Evolutionary conservation across 2,888 invertebrate genomes (phyloP), one percentile per base, ranked within the genome.

Genomic region (Iphiclides podalirius): DNA sequence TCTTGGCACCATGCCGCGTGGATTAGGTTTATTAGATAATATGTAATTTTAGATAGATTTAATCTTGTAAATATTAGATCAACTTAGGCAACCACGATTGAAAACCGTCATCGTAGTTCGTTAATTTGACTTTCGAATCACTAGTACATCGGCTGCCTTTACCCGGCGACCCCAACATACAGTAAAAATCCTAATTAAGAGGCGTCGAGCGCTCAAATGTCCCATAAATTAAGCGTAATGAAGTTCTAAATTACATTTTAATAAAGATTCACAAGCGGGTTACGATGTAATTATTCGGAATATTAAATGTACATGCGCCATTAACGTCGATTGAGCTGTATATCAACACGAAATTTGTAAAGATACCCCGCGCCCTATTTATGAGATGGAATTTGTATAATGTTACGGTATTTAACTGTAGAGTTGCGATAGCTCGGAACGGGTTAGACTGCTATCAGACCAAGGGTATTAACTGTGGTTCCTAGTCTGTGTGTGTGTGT

Each of bases 241-340:
- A 35, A 35, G 39, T 37, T 36, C 34, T 40, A 45, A 50, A 50
- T 50, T 40, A 45, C 31, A 50, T 45, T 45, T 50, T 45, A 50
- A 45, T 50, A 50, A 50, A 50, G 40, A 50, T 50, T 15, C 35
- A 40, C 12, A 50, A 36, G 20, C 44, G 50, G 7, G 44, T 45
- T 50, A 40, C 40, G 35, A 45, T 17, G 35, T 45, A 44, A 50
- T 50, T 50, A 40, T 17, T 28, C 11, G 26, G 15, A 35, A 45
- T 44, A 50, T 50, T 50, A 45, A 50, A 45, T 40, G 44, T 20
- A 44, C 31, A 45, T 39, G 38, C 44, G 45, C 35, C 33, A 17
- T 50, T 15, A 50, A 39, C 28, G 50, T 50, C 40, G 40, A 50
- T 50, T 40, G 36, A 34, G 40, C 40, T 36, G 40, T 50, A 45